phyloP scores from a whole-genome alignment of 2,888 invertebrate species.

The Branchellion lobata region DNA sequence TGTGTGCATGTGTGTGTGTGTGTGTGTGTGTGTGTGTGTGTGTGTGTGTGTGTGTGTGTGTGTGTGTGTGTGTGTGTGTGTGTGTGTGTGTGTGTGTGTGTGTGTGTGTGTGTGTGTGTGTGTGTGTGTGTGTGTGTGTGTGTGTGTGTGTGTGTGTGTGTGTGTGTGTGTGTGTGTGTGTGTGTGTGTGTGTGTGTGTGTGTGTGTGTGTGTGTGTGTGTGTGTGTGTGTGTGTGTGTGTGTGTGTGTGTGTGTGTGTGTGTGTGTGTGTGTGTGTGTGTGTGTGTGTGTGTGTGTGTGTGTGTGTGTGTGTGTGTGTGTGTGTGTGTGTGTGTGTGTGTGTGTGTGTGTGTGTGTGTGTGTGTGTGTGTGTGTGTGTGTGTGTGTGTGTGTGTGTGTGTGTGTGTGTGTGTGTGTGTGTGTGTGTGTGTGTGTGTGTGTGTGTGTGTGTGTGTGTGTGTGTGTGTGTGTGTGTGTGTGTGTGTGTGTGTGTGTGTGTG shows the following conservation, averaged over 20 bases:
- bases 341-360: slow-evolving; percentile 25
- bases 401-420: slow-evolving; percentile 15
- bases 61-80: slow-evolving; percentile 29
- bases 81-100: slow-evolving; percentile 29
- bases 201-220: slow-evolving; percentile 38
- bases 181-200: slow-evolving; percentile 31
- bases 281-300: slow-evolving; percentile 40
- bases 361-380: neutral
- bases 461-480: too few relatives aligned
- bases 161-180: slow-evolving; percentile 29
- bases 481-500: too few relatives aligned
- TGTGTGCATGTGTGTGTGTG: slow-evolving; percentile 19
- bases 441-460: too few relatives aligned
- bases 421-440: slow-evolving; percentile 1
- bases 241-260: slow-evolving; percentile 33
- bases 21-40: slow-evolving; percentile 25
- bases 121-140: slow-evolving; percentile 29
- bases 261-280: slow-evolving; percentile 42
- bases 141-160: slow-evolving; percentile 29
- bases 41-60: slow-evolving; percentile 25
- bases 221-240: slow-evolving; percentile 35
- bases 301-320: slow-evolving; percentile 42
- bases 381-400: slow-evolving; percentile 49
- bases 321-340: slow-evolving; percentile 38
- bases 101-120: slow-evolving; percentile 29